These are phyloP conservation scores for Erannis defoliaria DNA, from an alignment of 2,888 invertebrate genomes.

Conservation along the genomic window DNA sequence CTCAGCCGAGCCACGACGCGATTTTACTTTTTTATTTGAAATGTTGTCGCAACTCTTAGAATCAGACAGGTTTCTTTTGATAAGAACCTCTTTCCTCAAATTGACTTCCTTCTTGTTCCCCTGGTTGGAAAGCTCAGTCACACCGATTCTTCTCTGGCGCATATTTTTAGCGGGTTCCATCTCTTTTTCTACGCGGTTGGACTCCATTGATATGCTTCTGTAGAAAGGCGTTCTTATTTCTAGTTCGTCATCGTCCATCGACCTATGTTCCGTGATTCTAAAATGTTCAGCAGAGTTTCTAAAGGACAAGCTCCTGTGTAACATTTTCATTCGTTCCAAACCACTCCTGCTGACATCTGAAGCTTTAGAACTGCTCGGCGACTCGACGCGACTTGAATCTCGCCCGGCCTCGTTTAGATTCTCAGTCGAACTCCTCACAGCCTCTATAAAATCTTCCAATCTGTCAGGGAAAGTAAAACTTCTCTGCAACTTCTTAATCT, in stretches of 20 bases:
- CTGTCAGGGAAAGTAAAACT: slow-evolving; percentile 68
- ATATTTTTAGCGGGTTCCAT: slow-evolving; percentile 43
- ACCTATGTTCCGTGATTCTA: slow-evolving; percentile 37
- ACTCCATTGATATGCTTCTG: slow-evolving; percentile 60
- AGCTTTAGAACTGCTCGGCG: slow-evolving; percentile 38
- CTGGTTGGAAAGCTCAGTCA: slow-evolving; percentile 58
- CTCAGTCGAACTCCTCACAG: slow-evolving; percentile 44
- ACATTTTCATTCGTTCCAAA: slow-evolving; percentile 61
- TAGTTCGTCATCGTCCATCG: slow-evolving; percentile 39
- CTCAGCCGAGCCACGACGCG: slow-evolving; percentile 45
- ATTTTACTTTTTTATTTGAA: slow-evolving; percentile 43
- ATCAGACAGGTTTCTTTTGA: slow-evolving; percentile 55
- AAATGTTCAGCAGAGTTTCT: slow-evolving; percentile 54
- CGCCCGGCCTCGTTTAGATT: slow-evolving; percentile 37
- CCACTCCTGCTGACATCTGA: slow-evolving; percentile 53
- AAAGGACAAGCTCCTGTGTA: slow-evolving; percentile 56
- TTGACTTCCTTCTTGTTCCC: slow-evolving; percentile 57
- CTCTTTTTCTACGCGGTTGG: slow-evolving; percentile 41
- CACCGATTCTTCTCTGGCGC: slow-evolving; percentile 61
- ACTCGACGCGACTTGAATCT: slow-evolving; percentile 32
- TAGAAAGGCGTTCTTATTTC: slow-evolving; percentile 52
- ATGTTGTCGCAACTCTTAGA: slow-evolving; percentile 69
- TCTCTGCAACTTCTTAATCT: slow-evolving; percentile 69
- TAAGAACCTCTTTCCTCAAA: slow-evolving; percentile 67
- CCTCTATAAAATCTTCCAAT: slow-evolving; percentile 56